Percentiles rank a stretch among this genome's conserved stretches.
phyloP scores from a whole-genome alignment of 2,113 vertebrate species.

The Carlito syrichta region DNA sequence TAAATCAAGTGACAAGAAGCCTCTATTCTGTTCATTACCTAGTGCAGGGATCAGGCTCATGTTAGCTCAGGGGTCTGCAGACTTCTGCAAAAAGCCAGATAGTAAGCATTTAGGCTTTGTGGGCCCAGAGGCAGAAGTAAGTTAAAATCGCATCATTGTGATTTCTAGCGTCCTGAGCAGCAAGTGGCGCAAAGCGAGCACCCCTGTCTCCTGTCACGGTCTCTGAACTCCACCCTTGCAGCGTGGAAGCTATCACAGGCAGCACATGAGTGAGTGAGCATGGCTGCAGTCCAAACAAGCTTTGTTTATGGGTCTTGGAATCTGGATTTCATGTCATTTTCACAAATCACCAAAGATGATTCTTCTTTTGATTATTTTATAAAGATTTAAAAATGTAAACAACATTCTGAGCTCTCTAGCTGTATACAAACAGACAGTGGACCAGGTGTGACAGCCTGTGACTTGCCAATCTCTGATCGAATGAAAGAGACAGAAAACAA shows the following conservation, averaged over 20 bases:
- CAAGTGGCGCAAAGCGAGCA: no score
- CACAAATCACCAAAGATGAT: background rate
- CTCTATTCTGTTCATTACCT: no score
- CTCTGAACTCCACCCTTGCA: fast-evolving
- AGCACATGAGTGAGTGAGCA: fast-evolving
- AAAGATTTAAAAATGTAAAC: background rate
- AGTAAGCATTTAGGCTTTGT: background rate
- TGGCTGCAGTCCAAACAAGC: background rate
- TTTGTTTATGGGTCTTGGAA: background rate
- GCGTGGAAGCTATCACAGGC: fast-evolving
- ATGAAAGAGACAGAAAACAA: background rate
- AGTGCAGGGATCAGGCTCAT: background rate
- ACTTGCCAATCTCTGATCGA: background rate
- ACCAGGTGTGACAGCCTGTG: background rate
- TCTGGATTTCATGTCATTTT: background rate
- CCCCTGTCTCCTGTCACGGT: fast-evolving
- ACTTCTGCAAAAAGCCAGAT: background rate
- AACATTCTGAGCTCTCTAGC: background rate
- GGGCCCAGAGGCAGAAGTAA: background rate
- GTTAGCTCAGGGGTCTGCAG: background rate
- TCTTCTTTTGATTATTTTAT: background rate
- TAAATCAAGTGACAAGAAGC: background rate
- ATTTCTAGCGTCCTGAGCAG: fast-evolving
- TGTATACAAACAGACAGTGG: background rate
- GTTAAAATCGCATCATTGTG: background rate